A percentile compares a stretch with the other conserved stretches of the same genome.
Conservation (phyloP, 2,888 invertebrate genomes). For the Entomobrya proxima region DNA sequence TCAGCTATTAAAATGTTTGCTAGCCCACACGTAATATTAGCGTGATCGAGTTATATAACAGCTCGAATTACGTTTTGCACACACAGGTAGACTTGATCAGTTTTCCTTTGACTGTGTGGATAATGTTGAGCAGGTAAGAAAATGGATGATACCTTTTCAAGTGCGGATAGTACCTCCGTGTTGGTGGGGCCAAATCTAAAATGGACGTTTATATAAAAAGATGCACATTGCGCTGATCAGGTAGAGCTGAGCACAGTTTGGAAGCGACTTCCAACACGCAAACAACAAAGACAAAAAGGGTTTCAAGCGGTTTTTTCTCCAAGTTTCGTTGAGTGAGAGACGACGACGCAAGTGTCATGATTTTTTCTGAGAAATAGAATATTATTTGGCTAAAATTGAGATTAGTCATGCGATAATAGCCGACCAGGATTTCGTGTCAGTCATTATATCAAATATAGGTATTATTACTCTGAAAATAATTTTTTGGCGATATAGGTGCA, state of each 20-base stretch:
- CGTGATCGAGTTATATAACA: slow-evolving; percentile 12
- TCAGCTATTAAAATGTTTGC: background rate
- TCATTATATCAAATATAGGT: background rate
- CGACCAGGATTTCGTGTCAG: slow-evolving; percentile 4
- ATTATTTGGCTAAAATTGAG: background rate
- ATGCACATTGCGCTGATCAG: slow-evolving; percentile 1
- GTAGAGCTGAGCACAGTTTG: slow-evolving; percentile 38
- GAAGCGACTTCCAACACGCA: slow-evolving; percentile 39
- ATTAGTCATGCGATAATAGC: background rate
- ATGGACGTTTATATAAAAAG: slow-evolving; percentile 45
- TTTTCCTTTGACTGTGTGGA: background rate
- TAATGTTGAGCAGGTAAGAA: slow-evolving; percentile 12
- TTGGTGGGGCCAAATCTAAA: background rate
- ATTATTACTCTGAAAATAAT: background rate
- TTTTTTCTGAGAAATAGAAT: background rate
- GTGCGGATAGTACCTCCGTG: background rate
- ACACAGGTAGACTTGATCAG: background rate
- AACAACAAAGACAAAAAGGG: background rate
- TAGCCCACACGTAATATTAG: background rate
- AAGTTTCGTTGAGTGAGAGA: background rate
- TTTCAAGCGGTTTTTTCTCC: background rate
- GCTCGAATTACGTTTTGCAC: slow-evolving; percentile 2
- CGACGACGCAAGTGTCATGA: background rate
- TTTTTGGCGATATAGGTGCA: too few relatives aligned
- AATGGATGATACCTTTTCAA: background rate